These are phyloP conservation scores for Apolygus lucorum DNA, from an alignment of 1,140 invertebrate genomes.

Conservation along the genomic window DNA sequence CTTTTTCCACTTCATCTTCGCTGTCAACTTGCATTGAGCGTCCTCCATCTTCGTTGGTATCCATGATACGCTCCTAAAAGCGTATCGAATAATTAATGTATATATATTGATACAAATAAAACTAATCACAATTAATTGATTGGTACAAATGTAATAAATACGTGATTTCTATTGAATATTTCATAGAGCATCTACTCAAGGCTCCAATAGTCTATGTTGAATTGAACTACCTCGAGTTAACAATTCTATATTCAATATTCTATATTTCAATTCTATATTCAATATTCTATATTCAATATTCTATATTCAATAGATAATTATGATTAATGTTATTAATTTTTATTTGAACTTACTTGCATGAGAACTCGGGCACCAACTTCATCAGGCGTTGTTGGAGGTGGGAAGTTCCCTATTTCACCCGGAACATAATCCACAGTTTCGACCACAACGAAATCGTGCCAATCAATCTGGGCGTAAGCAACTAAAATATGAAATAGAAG, in stretches of 20 bases:
- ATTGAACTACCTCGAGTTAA: no score
- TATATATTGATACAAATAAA: constrained; percentile 3
- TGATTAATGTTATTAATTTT: no score
- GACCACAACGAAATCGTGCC: constrained; percentile 99
- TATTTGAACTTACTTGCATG: constrained; percentile 68
- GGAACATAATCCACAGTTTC: constrained; percentile 99
- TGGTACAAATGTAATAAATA: no score
- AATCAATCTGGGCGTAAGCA: constrained; percentile 96
- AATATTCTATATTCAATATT: no score
- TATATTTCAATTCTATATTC: no score
- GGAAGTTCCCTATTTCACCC: constrained; percentile 90
- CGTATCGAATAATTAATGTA: not conserved
- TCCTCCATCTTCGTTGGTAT: constrained; percentile 50
- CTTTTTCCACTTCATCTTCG: constrained; percentile 28
- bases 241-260: no score
- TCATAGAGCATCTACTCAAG: no score
- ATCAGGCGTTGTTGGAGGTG: constrained; percentile 91
- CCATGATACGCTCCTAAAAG: constrained; percentile 45
- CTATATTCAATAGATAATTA: no score
- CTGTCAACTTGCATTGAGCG: constrained; percentile 50
- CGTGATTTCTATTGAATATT: no score
- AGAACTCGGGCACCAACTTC: constrained; percentile 92
- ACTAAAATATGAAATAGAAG: constrained; percentile 48
- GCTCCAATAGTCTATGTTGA: no score
- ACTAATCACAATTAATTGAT: constrained; percentile 7